These are phyloP conservation scores for Hippocampus mohnikei DNA, from an alignment of 2,113 vertebrate genomes.

Conservation along the genomic window DNA sequence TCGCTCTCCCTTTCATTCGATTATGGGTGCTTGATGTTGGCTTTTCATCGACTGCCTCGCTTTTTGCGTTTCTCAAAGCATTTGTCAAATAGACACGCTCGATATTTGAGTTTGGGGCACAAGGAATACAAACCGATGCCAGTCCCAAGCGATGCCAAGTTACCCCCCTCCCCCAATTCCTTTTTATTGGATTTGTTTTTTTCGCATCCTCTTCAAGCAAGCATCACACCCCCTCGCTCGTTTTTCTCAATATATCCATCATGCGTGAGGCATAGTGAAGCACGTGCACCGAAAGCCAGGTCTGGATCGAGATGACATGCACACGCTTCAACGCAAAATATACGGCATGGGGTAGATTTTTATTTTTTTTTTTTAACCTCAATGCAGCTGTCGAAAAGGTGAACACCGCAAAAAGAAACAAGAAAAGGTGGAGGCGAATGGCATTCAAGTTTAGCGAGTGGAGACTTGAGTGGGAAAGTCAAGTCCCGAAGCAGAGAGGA, in stretches of 20 bases:
- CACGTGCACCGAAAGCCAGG: slow-evolving; percentile 55
- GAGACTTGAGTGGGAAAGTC: background rate
- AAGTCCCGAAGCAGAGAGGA: background rate
- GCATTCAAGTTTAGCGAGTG: slow-evolving; percentile 12
- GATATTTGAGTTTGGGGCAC: background rate
- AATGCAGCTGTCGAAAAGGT: slow-evolving; percentile 45
- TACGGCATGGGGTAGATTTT: slow-evolving; percentile 8
- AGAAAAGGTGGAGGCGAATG: slow-evolving; percentile 14
- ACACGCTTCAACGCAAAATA: slow-evolving; percentile 30
- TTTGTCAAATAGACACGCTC: background rate
- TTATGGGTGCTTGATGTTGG: background rate
- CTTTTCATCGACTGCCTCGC: background rate
- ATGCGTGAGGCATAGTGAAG: slow-evolving; percentile 42
- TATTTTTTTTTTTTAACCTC: slow-evolving; percentile 15
- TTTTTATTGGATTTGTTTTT: background rate
- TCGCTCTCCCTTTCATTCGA: background rate
- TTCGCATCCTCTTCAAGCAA: slow-evolving; percentile 21
- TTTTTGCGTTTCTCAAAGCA: background rate
- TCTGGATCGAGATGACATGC: slow-evolving; percentile 57
- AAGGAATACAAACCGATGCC: background rate
- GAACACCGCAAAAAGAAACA: slow-evolving; percentile 12
- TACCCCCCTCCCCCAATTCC: background rate
- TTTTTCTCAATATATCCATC: slow-evolving; percentile 14
- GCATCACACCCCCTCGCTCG: background rate
- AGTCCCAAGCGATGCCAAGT: background rate